Evolutionary conservation across 2,797 vertebrate species (phyloP), one percentile per base, ranked within the genome.

Genomic region (Clarias pachynema): DNA sequence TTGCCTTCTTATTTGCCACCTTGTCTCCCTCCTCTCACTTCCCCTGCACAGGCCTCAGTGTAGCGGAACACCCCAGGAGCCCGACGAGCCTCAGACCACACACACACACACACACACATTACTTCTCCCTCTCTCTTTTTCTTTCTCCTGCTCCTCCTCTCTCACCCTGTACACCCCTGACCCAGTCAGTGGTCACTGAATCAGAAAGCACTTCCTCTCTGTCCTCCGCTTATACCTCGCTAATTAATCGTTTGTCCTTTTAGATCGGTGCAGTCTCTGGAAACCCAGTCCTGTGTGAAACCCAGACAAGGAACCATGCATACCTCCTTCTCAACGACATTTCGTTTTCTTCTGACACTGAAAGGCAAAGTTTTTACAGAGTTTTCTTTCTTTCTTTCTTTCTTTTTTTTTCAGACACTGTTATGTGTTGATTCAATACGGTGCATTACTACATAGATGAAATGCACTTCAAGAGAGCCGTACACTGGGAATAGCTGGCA

Each of bases 1-100:
- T 95, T 95, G 93, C 93, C 93, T 93, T 93, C 92, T 90, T 91
- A 89, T 93, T 93, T 88, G 86, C 92, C 92, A 85, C 90, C 93
- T 95, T 93, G 92, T 92, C 93, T 90, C 91, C 92, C 89, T 87
- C 87, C 91, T 88, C 85, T 87, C 86, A 84, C 89, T 82, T 85
- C 86, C 89, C 85, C 74, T 84, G 82, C 84, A 59, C 84, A 87
- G 82, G 89, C 84, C 88, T 84, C 87, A 81, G 80, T 85, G 83
- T 87, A 89, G 89, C 84, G 87, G 87, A 91, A 91, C 90, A 90
- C 90, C 88, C 88, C 85, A 72, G 90, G 89, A 90, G 74, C 68
- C 86, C 86, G 60, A 73, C 82, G n/a, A 72, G 60, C 59, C 84
- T 82, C 57, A 69, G 91, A 91, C 91, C 91, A 91, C 91, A 91